Base-by-base conservation (phyloP, 2,113 vertebrate species). In the Oreotragus oreotragus region DNA sequence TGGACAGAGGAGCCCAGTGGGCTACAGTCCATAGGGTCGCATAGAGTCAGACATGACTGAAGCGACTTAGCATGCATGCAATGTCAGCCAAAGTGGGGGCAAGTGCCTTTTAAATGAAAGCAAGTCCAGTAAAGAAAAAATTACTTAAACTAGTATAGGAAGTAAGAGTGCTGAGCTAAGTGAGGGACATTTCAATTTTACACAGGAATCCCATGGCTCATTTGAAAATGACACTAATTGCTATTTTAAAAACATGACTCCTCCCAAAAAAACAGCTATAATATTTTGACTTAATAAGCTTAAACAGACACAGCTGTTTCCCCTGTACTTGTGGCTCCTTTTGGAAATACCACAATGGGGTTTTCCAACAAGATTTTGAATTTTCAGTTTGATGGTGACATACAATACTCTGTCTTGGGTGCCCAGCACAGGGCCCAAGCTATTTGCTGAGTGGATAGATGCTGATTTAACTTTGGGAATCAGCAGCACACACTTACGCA, bases 401-500 rank as follows among this genome's bases (percentile, higher is more conserved):
- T 27, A 4, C 3, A 5, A 1, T 3, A 19, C 0, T 5, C 17
- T 45, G 70, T 39, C 39, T 45, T 45, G 3, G 2, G 33, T 28
- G 33, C 66, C 49, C 8, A 7, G 14, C 39, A 19, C 36, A 10
- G 33, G 57, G 49, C 27, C 51, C 7, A 1, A 4, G 47, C 73
- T 43, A 5, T 43, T 36, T 77, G 84, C 15, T 51, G 64, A 88
- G 47, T 36, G 64, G 83, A 76, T 55, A 84, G 84, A 96, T 27
- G 81, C 36, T 36, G 90, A 91, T 92, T 98, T 98, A 96, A 98
- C 91, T 97, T 64, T 3, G 27, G 96, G 86, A 70, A 97, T 62
- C 49, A 88, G 88, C 88, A 97, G 97, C 92, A 94, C 95, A 93
- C 90, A 97, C 97, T 98, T 98, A 92, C 80, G 98, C 97, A 95